These are phyloP conservation scores for Neosilurus mollespiculum DNA, from an alignment of 2,797 vertebrate species.

Conservation along the genomic window DNA sequence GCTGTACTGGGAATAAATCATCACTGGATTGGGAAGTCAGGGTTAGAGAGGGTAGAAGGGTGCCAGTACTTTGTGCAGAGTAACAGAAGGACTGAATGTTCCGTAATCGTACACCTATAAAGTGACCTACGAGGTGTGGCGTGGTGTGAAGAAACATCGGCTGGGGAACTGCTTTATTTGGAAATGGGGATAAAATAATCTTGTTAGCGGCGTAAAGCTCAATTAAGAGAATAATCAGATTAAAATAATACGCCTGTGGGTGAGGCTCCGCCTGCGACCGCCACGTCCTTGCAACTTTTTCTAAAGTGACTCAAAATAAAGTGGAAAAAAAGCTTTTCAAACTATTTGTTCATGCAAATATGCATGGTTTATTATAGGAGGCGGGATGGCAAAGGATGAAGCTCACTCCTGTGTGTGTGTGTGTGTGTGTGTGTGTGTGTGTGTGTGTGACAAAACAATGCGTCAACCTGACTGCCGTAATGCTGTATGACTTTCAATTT, in stretches of 20 bases:
- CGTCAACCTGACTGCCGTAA: constrained; percentile 43
- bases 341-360: constrained; percentile 37
- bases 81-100: not conserved
- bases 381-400: constrained; percentile 26
- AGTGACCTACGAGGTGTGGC: too few species aligned
- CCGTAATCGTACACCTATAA: not conserved
- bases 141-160: not conserved
- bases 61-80: not conserved
- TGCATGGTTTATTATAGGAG: constrained; percentile 25
- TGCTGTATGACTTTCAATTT: constrained; percentile 50
- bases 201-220: constrained; percentile 47
- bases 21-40: not conserved
- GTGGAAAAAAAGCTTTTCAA: constrained; percentile 24
- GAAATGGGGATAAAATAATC: constrained; percentile 44
- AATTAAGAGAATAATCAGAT: constrained; percentile 55
- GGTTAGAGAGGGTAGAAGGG: not conserved
- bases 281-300: constrained; percentile 35
- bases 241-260: constrained; percentile 46
- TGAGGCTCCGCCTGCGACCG: constrained; percentile 17
- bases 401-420: not conserved
- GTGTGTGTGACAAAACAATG: constrained; percentile 2
- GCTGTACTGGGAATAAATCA: not conserved
- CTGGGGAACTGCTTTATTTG: constrained; percentile 35
- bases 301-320: constrained; percentile 5
- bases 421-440: not conserved